Conservation (phyloP, 2,113 vertebrate genomes). For the Antechinus stuartii region DNA sequence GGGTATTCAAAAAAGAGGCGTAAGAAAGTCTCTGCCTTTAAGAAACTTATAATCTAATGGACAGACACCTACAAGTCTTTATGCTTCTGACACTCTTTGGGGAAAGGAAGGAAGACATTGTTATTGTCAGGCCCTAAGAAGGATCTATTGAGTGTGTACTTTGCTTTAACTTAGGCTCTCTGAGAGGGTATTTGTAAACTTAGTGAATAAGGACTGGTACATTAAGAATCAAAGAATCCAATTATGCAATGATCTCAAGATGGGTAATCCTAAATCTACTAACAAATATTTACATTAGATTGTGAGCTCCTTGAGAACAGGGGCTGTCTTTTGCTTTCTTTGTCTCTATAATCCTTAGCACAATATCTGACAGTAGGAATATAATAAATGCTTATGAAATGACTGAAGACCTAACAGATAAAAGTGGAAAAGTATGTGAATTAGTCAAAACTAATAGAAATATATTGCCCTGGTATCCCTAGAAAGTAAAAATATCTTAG, state of each 20-base stretch:
- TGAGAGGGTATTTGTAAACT: not conserved
- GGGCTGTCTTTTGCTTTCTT: not conserved
- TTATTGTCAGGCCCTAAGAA: no score
- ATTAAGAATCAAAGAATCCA: not conserved
- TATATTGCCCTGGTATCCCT: not conserved
- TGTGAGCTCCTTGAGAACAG: not conserved
- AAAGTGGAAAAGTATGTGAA: not conserved
- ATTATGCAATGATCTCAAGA: not conserved
- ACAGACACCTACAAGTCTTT: no score
- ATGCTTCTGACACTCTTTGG: no score
- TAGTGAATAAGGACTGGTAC: not conserved
- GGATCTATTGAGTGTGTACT: not conserved
- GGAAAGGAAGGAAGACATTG: no score
- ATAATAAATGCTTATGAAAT: not conserved
- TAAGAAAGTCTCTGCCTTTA: no score
- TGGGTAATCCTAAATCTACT: not conserved
- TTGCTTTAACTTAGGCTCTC: no score
- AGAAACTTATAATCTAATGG: no score
- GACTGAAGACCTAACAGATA: not conserved
- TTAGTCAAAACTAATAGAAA: not conserved
- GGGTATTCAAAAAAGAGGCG: no score
- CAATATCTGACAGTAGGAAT: not conserved
- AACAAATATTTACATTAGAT: not conserved
- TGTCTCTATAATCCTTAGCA: not conserved
- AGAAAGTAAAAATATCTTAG: not conserved